Conservation (phyloP, 2,113 vertebrate genomes). For the Urocynchramus pylzowi region DNA sequence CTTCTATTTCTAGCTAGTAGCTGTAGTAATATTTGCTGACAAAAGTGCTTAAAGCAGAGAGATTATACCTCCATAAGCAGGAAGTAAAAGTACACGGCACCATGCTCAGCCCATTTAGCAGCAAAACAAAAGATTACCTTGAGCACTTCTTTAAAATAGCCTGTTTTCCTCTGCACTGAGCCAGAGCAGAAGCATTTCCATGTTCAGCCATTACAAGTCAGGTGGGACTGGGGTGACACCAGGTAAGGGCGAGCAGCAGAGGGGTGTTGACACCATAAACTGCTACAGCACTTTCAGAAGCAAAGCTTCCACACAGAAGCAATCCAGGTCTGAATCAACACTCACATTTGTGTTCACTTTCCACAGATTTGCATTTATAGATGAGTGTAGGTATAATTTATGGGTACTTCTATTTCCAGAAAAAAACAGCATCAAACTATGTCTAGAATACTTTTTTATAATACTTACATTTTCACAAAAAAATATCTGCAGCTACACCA, state of each 20-base stretch:
- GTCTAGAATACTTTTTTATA: not conserved
- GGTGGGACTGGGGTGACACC: not conserved
- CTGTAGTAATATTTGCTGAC: not conserved
- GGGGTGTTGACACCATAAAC: not conserved
- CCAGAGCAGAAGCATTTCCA: not conserved
- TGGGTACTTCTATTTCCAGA: not conserved
- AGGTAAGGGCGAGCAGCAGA: not conserved
- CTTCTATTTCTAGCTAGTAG: not conserved
- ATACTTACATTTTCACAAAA: not conserved
- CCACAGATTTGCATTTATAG: not conserved
- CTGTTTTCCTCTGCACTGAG: not conserved
- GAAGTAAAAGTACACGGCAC: not conserved
- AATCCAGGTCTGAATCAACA: not conserved
- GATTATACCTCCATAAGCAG: not conserved
- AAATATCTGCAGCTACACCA: not conserved
- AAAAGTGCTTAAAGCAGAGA: not conserved
- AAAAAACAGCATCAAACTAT: not conserved
- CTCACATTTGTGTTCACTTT: not conserved
- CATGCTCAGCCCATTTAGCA: not conserved
- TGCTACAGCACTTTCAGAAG: not conserved
- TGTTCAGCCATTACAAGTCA: not conserved
- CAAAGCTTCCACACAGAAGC: not conserved
- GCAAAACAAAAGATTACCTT: not conserved
- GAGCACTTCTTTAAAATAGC: not conserved
- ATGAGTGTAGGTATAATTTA: not conserved